phyloP scores from a whole-genome alignment of 2,888 invertebrate genomes.

The Chymomyza fuscimana region DNA sequence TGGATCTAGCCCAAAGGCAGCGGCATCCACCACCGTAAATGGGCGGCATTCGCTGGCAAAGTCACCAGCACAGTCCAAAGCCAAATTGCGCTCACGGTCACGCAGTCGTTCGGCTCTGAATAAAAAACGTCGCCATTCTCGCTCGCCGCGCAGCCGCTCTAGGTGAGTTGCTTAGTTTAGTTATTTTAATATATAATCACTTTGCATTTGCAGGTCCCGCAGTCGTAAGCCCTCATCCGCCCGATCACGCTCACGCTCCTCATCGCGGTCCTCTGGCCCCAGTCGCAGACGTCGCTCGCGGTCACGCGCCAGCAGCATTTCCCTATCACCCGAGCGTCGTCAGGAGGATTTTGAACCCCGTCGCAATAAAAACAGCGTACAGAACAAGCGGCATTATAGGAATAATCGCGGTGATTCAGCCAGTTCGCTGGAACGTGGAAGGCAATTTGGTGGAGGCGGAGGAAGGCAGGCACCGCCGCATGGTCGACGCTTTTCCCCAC shows the following conservation, averaged over 20 bases:
- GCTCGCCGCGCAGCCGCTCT: conserved; percentile 57
- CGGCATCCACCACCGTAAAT: conserved; percentile 59
- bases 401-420: conserved; percentile 89
- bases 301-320: conserved; percentile 75
- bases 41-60: conserved; percentile 70
- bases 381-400: conserved; percentile 93
- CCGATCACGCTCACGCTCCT: conserved; percentile 66
- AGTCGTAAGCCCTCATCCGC: conserved; percentile 57
- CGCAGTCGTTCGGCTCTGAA: conserved; percentile 45
- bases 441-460: conserved; percentile 67
- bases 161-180: conserved; percentile 37
- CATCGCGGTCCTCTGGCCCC: conserved; percentile 67
- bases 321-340: conserved; percentile 77
- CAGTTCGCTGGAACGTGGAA: conserved; percentile 76
- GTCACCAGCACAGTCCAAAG: conserved; percentile 39
- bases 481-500: conserved; percentile 66
- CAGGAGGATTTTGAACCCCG: conserved; percentile 85
- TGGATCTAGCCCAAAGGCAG: conserved; percentile 37
- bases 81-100: conserved; percentile 63
- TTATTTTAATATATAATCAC: not conserved
- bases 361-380: conserved; percentile 89
- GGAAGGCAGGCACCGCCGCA: conserved; percentile 65
- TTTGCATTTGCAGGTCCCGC: conserved; percentile 55
- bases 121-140: conserved; percentile 34
- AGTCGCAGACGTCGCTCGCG: conserved; percentile 79